phyloP scores from a whole-genome alignment of 2,888 invertebrate genomes.

The Stomorhina lunata region DNA sequence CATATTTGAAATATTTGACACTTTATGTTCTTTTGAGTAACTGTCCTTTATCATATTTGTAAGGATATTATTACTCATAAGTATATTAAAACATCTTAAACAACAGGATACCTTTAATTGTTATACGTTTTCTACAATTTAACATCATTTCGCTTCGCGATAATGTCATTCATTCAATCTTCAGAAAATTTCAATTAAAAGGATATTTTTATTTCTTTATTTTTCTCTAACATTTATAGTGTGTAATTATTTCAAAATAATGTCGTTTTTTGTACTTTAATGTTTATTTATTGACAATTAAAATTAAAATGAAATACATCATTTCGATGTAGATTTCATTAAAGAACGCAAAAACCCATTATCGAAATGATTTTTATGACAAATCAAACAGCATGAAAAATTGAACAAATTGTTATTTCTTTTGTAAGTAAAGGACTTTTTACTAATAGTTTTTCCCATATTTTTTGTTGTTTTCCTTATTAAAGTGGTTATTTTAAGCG shows the following conservation, averaged over 20 bases:
- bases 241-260: background rate
- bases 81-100: background rate
- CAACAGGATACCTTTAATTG: background rate
- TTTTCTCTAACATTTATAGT: background rate
- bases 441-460: background rate
- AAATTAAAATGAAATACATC: conserved; percentile 51
- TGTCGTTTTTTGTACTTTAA: background rate
- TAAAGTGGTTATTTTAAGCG: no score
- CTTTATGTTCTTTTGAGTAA: background rate
- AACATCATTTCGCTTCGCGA: background rate
- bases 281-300: conserved; percentile 34
- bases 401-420: conserved; percentile 32
- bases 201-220: background rate
- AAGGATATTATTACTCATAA: background rate
- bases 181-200: background rate
- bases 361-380: conserved; percentile 42
- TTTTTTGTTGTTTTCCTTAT: background rate
- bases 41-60: background rate
- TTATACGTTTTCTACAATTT: background rate
- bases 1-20: background rate
- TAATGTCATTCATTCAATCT: background rate
- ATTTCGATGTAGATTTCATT: conserved; percentile 1
- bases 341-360: conserved; percentile 12
- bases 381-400: conserved; percentile 49
- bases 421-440: background rate